These are phyloP conservation scores for Elgaria multicarinata DNA, from an alignment of 2,113 vertebrate species.

Conservation along the genomic window DNA sequence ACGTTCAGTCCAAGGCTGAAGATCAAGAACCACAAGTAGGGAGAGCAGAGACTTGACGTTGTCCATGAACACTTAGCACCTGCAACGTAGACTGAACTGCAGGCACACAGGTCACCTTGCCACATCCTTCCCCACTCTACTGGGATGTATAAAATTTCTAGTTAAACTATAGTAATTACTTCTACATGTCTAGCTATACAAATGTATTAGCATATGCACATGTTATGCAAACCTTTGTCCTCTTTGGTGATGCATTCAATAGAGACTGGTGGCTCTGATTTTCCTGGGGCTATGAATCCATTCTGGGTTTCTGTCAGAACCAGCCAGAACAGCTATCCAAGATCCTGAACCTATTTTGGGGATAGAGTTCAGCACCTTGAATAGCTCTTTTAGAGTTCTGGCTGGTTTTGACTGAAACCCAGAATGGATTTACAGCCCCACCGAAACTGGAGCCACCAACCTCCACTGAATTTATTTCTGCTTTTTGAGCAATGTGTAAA, in stretches of 20 bases:
- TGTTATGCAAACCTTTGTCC: no score
- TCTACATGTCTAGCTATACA: neutral
- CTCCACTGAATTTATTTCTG: neutral
- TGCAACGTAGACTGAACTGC: neutral
- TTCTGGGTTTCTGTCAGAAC: no score
- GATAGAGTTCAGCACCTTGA: no score
- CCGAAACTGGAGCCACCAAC: no score
- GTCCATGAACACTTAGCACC: neutral
- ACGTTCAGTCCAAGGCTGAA: neutral
- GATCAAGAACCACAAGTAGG: neutral
- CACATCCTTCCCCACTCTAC: neutral
- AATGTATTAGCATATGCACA: neutral
- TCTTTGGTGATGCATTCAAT: neutral
- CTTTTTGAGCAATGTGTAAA: neutral
- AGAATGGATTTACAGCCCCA: no score
- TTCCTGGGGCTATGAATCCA: no score
- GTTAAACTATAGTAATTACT: neutral
- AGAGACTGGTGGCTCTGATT: no score
- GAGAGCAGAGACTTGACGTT: neutral
- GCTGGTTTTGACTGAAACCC: no score
- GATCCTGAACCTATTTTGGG: no score
- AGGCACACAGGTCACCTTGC: neutral
- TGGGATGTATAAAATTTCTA: neutral
- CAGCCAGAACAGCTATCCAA: no score
- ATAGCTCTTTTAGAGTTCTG: no score